Conservation (phyloP, 2,888 invertebrate species). For the Hedychridium roseum region DNA sequence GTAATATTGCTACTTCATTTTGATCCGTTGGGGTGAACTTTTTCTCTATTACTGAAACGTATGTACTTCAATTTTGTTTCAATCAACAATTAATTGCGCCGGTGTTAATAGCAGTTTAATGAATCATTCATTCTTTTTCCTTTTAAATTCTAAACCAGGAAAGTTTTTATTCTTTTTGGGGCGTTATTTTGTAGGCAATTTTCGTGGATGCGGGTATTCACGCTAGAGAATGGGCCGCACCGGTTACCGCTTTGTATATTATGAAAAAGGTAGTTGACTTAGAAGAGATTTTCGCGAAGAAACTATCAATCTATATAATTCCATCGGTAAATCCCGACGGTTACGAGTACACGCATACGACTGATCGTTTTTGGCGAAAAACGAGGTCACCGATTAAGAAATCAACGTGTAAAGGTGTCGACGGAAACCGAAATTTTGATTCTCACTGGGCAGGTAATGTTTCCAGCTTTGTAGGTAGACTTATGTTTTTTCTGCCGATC, state of each 20-base stretch:
- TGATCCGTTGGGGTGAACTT: no score
- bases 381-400: slow-evolving; percentile 64
- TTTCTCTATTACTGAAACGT: no score
- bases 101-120: background rate
- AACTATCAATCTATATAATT: slow-evolving; percentile 72
- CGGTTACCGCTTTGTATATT: slow-evolving; percentile 67
- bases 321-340: slow-evolving; percentile 77
- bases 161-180: no score
- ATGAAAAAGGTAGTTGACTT: slow-evolving; percentile 69
- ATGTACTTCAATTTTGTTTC: no score
- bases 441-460: slow-evolving; percentile 69
- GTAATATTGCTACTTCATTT: background rate
- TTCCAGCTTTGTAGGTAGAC: background rate
- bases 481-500: no score
- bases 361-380: slow-evolving; percentile 72
- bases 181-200: slow-evolving; percentile 66
- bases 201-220: slow-evolving; percentile 71
- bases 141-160: background rate
- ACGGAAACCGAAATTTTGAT: slow-evolving; percentile 77
- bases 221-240: slow-evolving; percentile 74
- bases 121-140: background rate
- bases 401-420: slow-evolving; percentile 71
- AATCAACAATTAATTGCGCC: background rate
- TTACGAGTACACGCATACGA: slow-evolving; percentile 68
- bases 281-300: slow-evolving; percentile 60